Evolutionary conservation across 2,797 vertebrate species (phyloP).

Genomic region (Lagorchestes hirsutus): DNA sequence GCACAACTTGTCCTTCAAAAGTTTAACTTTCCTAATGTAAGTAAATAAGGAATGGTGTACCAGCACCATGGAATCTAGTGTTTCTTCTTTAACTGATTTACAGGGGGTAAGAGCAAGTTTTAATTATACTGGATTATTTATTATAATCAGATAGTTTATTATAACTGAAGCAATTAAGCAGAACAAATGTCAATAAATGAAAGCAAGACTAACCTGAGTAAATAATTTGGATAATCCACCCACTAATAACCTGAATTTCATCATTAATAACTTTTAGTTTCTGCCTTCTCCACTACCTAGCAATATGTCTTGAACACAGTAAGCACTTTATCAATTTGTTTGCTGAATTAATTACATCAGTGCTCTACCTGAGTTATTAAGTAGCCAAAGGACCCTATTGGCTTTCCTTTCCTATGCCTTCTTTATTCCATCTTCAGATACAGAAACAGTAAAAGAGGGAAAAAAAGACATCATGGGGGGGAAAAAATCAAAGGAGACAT

Average conservation of each 20-base stretch:
- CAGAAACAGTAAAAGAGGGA: conserved; percentile 49
- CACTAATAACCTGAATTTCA: conserved; percentile 28
- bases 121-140: conserved; percentile 49
- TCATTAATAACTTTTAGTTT: not conserved
- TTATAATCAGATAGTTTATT: conserved; percentile 48
- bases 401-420: conserved; percentile 22
- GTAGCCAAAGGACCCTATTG: conserved; percentile 43
- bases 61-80: conserved; percentile 37
- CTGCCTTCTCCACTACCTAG: not conserved
- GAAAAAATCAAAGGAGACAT: conserved; percentile 6
- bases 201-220: conserved; percentile 62
- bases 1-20: conserved; percentile 15
- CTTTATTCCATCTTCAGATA: conserved; percentile 11
- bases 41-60: conserved; percentile 1
- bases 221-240: conserved; percentile 51
- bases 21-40: conserved; percentile 33
- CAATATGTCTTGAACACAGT: not conserved
- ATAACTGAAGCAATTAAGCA: conserved; percentile 55
- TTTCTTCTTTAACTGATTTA: conserved; percentile 44
- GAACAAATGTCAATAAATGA: conserved; percentile 66
- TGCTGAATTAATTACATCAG: not conserved
- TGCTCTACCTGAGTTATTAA: conserved; percentile 22
- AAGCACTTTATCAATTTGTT: not conserved
- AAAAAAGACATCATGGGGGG: conserved; percentile 30
- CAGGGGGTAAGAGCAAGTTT: conserved; percentile 20